Percentiles rank a stretch among this genome's conserved stretches.
Conservation (phyloP, 2,888 invertebrate genomes). For the Octodonta nipae region DNA sequence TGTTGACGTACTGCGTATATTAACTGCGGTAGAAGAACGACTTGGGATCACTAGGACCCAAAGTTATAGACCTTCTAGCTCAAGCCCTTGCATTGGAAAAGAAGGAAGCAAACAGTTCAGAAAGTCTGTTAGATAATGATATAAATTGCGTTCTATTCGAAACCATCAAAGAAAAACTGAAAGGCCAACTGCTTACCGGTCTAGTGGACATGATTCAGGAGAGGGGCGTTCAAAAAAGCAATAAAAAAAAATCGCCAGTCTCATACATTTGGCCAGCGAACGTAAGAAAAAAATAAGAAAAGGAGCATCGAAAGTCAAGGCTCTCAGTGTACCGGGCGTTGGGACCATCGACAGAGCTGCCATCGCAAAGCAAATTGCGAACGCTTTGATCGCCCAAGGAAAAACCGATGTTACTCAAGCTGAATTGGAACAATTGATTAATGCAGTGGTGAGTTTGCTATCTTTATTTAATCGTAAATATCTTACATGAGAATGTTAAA, state of each 20-base stretch:
- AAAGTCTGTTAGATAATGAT: constrained; percentile 58
- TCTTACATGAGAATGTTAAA: too few species aligned
- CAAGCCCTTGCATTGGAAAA: constrained; percentile 69
- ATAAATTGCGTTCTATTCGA: constrained; percentile 64
- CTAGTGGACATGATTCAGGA: constrained; percentile 46
- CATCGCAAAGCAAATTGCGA: constrained; percentile 70
- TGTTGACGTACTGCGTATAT: constrained; percentile 55
- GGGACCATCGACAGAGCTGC: constrained; percentile 66
- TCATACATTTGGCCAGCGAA: constrained; percentile 53
- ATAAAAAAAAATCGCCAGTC: constrained; percentile 62
- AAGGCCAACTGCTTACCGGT: constrained; percentile 33
- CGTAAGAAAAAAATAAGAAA: constrained; percentile 33
- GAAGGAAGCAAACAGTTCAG: constrained; percentile 55
- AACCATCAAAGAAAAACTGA: constrained; percentile 74
- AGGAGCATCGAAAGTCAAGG: constrained; percentile 24
- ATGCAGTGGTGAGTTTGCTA: constrained; percentile 56
- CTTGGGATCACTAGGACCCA: constrained; percentile 72
- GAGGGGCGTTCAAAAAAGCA: constrained; percentile 57
- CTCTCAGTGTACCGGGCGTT: constrained; percentile 50
- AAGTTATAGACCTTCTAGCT: constrained; percentile 61
- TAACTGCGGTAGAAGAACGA: constrained; percentile 73
- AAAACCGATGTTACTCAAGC: constrained; percentile 67
- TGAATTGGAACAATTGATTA: constrained; percentile 65
- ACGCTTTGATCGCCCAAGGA: constrained; percentile 64
- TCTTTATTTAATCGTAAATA: too few species aligned